Conservation (phyloP, 2,888 invertebrate species). For the Ecdyonurus torrentis region DNA sequence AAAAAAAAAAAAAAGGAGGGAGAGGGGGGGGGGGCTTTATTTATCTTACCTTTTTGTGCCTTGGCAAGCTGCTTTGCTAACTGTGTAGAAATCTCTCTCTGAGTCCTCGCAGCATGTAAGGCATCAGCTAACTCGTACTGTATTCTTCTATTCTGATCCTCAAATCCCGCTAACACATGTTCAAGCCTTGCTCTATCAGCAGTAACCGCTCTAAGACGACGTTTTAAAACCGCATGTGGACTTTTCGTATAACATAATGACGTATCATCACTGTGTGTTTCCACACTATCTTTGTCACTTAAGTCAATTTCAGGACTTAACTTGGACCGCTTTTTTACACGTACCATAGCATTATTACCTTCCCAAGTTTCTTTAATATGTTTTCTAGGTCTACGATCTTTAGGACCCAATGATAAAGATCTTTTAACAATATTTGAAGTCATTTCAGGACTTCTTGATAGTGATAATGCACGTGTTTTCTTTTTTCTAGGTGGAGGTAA, state of each 20-base stretch:
- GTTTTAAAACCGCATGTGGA: not conserved
- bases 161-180: not conserved
- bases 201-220: not conserved
- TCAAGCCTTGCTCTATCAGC: not conserved
- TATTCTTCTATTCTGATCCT: not conserved
- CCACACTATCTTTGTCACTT: not conserved
- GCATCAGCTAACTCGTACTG: not conserved
- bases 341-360: not conserved
- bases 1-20: no score
- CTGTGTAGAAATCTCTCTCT: not conserved
- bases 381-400: not conserved
- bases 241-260: not conserved
- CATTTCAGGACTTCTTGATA: not conserved
- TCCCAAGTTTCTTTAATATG: not conserved
- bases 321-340: not conserved
- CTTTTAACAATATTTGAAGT: not conserved
- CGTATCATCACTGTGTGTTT: not conserved
- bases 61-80: not conserved
- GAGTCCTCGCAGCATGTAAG: not conserved
- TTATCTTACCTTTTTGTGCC: conserved; percentile 1
- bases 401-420: not conserved
- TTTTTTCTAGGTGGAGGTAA: not conserved
- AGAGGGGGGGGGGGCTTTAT: no score
- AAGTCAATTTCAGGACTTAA: not conserved
- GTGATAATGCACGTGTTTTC: not conserved